Evolutionary conservation across 64 coral and sea anemone genomes (phyloP).

Genomic region (Dendrophyllia cribrosa): DNA sequence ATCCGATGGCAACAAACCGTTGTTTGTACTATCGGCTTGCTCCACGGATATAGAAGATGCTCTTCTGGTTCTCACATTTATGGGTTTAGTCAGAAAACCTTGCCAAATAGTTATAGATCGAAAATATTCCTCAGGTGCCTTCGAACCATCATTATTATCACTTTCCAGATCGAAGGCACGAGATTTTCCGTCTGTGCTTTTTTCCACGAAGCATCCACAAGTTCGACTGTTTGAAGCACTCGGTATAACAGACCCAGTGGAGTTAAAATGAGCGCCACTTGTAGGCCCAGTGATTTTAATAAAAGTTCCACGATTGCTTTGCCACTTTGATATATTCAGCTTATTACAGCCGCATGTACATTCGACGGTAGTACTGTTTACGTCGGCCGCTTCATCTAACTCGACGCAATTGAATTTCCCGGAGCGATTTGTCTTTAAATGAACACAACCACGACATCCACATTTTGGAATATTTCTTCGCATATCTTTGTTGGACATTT

Average conservation of each 20-base stretch:
- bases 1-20: background rate
- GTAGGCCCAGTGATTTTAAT: constrained; percentile 13
- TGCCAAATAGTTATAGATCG: constrained; percentile 35
- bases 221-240: constrained; percentile 11
- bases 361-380: background rate
- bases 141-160: background rate
- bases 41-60: background rate
- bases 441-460: constrained; percentile 9
- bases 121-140: background rate
- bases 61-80: background rate
- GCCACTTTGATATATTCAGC: background rate
- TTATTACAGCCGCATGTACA: background rate
- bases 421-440: background rate
- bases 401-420: background rate
- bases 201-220: background rate
- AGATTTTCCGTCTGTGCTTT: background rate
- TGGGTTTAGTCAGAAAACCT: constrained; percentile 5
- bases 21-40: background rate
- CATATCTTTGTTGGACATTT: background rate
- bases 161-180: background rate
- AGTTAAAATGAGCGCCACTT: background rate
- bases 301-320: background rate
- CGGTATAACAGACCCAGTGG: background rate
- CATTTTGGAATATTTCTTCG: constrained; percentile 4
- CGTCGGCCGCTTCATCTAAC: background rate